Conservation (phyloP, 2,797 vertebrate genomes). For the Coccyzus lansbergi region DNA sequence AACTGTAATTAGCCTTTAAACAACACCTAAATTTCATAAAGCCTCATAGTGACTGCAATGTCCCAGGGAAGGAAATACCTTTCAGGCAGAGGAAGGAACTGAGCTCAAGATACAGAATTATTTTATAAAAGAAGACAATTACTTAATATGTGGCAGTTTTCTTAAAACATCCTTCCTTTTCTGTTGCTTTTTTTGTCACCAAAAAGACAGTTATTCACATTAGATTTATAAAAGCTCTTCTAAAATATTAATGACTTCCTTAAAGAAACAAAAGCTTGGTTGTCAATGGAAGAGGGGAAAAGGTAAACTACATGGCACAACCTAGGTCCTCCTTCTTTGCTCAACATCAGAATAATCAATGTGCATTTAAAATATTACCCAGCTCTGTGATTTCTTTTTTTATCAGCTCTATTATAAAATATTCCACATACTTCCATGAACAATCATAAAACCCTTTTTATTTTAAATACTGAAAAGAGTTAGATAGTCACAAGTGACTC, state of each 20-base stretch:
- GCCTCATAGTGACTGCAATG: neutral
- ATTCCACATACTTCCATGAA: neutral
- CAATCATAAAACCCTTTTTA: neutral
- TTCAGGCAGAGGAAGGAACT: conserved; percentile 69
- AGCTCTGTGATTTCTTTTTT: neutral
- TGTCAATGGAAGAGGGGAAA: neutral
- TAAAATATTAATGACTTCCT: neutral
- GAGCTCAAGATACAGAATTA: conserved; percentile 52
- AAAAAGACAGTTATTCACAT: neutral
- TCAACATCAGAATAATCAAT: neutral
- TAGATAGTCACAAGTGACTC: neutral
- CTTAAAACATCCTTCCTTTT: conserved; percentile 70
- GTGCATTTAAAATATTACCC: neutral
- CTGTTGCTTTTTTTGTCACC: conserved; percentile 57
- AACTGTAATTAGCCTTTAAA: conserved; percentile 31
- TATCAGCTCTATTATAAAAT: neutral
- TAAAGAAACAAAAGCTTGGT: neutral
- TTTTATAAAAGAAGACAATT: conserved; percentile 59
- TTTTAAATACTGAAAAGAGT: neutral
- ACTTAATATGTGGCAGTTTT: conserved; percentile 51
- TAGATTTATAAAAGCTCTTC: neutral
- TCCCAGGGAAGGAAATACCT: conserved; percentile 61
- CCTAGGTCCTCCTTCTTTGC: neutral
- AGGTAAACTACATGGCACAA: fast-evolving
- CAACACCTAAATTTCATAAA: conserved; percentile 22